phyloP scores from a whole-genome alignment of 2,888 invertebrate species.

The Siphonodentalium dalli region DNA sequence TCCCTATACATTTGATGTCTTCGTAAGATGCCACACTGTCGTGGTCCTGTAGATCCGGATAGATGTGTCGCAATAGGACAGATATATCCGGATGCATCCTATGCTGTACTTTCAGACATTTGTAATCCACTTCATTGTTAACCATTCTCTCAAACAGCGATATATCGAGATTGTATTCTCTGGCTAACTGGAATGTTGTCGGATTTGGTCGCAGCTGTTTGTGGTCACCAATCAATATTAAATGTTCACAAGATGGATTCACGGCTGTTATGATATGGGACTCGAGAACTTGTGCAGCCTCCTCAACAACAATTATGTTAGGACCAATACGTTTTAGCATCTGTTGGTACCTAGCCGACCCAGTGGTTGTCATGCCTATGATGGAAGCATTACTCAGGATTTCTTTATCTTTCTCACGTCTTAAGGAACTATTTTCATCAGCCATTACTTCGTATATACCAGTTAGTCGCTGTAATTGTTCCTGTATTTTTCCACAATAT shows the following conservation, averaged over 20 bases:
- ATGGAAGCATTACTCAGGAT: conserved; percentile 41
- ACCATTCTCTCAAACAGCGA: conserved; percentile 85
- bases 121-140: conserved; percentile 70
- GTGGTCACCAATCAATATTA: conserved; percentile 85
- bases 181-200: conserved; percentile 74
- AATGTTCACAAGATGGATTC: conserved; percentile 77
- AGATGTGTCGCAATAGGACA: conserved; percentile 47
- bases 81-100: conserved; percentile 63
- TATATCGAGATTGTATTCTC: conserved; percentile 74
- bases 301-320: conserved; percentile 74
- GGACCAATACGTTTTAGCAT: conserved; percentile 55
- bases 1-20: conserved; percentile 45
- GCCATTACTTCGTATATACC: conserved; percentile 28
- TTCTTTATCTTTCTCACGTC: conserved; percentile 37
- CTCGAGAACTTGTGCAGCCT: conserved; percentile 88
- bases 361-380: conserved; percentile 62
- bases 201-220: conserved; percentile 80
- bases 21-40: conserved; percentile 38
- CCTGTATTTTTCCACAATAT: conserved; percentile 28
- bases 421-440: conserved; percentile 31
- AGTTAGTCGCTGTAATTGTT: conserved; percentile 25
- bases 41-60: conserved; percentile 50
- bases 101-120: conserved; percentile 72
- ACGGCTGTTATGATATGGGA: conserved; percentile 81
- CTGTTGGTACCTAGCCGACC: conserved; percentile 51